Evolutionary conservation across 2,797 vertebrate genomes (phyloP).

Genomic region (Xyrichtys novacula): DNA sequence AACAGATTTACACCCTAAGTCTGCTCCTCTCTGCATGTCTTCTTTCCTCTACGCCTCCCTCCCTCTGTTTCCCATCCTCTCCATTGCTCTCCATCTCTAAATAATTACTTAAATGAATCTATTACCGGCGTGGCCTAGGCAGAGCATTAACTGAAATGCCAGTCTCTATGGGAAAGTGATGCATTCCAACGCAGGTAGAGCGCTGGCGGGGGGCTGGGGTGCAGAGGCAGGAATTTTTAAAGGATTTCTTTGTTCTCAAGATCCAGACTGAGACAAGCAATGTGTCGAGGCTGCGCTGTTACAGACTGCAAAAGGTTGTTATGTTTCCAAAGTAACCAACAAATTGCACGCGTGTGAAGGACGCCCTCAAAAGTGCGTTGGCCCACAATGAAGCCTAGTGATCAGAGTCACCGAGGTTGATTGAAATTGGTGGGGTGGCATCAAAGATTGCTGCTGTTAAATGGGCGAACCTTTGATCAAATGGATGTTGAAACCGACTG

Average conservation of each 20-base stretch:
- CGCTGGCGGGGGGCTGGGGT: slow-evolving; percentile 11
- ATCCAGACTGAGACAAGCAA: slow-evolving; percentile 16
- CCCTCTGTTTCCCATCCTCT: slow-evolving; percentile 3
- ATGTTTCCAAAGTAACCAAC: slow-evolving; percentile 1
- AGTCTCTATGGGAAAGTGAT: slow-evolving; percentile 52
- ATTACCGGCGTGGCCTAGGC: slow-evolving; percentile 52
- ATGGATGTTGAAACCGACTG: slow-evolving; percentile 42
- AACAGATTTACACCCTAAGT: slow-evolving; percentile 27
- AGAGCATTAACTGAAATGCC: slow-evolving; percentile 62
- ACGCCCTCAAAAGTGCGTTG: slow-evolving; percentile 16
- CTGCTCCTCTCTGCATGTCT: slow-evolving; percentile 15
- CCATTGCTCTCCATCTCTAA: slow-evolving; percentile 52
- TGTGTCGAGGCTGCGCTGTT: slow-evolving; percentile 6
- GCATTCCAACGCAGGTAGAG: slow-evolving; percentile 54
- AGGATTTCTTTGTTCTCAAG: slow-evolving; percentile 6
- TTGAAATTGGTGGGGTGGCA: slow-evolving; percentile 47
- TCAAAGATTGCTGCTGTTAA: slow-evolving; percentile 52
- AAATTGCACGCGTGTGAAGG: slow-evolving; percentile 20
- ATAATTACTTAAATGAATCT: slow-evolving; percentile 79
- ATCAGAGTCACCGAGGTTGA: slow-evolving; percentile 65
- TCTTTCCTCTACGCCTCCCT: neutral
- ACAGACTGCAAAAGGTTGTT: slow-evolving; percentile 9
- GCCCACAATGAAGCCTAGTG: slow-evolving; percentile 36
- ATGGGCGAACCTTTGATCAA: slow-evolving; percentile 65
- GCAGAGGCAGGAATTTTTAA: neutral